A percentile compares a stretch with the other conserved stretches of the same genome.
Evolutionary conservation across 2,113 vertebrate species (phyloP).

Genomic region (Brachyistius frenatus): DNA sequence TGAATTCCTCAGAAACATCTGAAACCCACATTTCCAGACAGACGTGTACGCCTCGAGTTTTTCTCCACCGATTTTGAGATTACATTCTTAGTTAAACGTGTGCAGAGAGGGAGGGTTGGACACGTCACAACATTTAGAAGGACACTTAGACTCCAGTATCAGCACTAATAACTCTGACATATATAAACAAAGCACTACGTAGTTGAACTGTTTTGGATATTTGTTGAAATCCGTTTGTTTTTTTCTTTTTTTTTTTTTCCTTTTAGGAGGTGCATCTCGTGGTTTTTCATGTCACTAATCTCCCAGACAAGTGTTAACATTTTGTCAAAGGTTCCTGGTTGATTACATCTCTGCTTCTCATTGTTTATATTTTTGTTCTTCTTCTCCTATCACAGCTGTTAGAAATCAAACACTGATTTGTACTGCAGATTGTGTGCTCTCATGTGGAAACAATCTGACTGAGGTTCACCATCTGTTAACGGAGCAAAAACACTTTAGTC

Average conservation of each 20-base stretch:
- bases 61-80: neutral
- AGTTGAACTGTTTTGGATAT: too few species aligned
- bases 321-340: too few species aligned
- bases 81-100: neutral
- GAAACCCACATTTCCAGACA: constrained; percentile 27
- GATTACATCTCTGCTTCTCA: too few species aligned
- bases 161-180: neutral
- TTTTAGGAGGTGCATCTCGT: too few species aligned
- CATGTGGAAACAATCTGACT: constrained; percentile 50
- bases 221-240: too few species aligned
- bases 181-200: neutral
- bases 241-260: neutral
- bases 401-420: constrained; percentile 21
- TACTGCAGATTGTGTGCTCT: neutral
- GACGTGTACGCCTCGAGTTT: neutral
- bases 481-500: constrained; percentile 25
- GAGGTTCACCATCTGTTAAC: constrained; percentile 24
- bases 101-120: neutral
- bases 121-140: neutral
- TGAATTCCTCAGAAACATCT: constrained; percentile 45
- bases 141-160: neutral
- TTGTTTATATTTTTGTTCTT: neutral
- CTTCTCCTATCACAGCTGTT: constrained; percentile 7
- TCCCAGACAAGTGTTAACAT: too few species aligned
- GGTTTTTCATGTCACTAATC: too few species aligned